Conservation (phyloP, 1,140 invertebrate species). For the Melanaphis sacchari region DNA sequence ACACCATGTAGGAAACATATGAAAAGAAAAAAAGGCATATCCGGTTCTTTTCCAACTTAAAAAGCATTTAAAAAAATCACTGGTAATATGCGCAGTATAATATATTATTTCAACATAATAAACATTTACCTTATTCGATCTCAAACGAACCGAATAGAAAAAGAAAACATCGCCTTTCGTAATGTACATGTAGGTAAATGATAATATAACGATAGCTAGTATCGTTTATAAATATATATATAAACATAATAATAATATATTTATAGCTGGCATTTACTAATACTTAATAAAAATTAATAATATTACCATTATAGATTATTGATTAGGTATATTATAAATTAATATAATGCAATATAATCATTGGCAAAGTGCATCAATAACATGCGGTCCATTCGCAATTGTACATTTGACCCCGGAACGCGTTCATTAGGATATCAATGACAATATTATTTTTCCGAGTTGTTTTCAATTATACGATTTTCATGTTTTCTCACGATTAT, state of each 20-base stretch:
- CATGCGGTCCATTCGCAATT: background rate
- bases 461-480: background rate
- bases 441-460: background rate
- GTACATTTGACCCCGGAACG: background rate
- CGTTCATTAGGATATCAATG: background rate
- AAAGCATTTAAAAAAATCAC: background rate
- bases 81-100: background rate
- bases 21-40: background rate
- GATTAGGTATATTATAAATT: background rate
- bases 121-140: background rate
- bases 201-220: background rate
- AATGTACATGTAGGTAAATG: background rate
- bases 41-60: background rate
- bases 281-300: background rate
- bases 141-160: background rate
- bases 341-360: background rate
- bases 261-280: background rate
- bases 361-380: background rate
- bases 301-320: background rate
- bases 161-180: background rate
- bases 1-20: background rate
- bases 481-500: background rate
- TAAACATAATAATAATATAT: background rate
- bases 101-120: background rate
- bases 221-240: background rate